phyloP scores from a whole-genome alignment of 2,113 vertebrate genomes.

The Riparia riparia region DNA sequence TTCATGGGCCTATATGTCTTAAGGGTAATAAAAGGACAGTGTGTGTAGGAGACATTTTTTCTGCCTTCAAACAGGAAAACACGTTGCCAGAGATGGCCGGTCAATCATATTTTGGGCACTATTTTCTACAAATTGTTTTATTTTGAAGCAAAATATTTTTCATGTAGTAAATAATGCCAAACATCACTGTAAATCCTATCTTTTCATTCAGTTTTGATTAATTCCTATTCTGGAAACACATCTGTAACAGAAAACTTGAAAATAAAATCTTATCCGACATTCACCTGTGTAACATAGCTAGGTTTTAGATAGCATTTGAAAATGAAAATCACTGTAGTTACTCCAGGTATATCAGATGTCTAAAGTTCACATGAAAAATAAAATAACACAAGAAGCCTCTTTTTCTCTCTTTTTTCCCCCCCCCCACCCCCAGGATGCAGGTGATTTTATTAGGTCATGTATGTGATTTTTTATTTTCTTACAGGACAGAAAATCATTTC shows the following conservation, averaged over 20 bases:
- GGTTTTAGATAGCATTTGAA: background rate
- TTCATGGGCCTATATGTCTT: background rate
- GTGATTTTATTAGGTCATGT: slow-evolving; percentile 34
- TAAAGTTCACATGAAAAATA: slow-evolving; percentile 39
- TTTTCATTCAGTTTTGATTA: background rate
- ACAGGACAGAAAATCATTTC: slow-evolving; percentile 22
- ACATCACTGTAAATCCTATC: background rate
- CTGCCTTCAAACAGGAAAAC: background rate
- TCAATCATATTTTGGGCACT: background rate
- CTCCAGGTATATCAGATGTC: background rate
- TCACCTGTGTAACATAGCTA: background rate
- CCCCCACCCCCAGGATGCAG: background rate
- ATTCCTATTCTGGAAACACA: background rate
- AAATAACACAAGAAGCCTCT: background rate
- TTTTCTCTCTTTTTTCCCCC: background rate
- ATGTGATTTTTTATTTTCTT: background rate
- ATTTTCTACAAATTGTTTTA: background rate
- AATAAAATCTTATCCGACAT: background rate
- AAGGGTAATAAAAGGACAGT: background rate
- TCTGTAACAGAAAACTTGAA: background rate
- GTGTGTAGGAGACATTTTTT: background rate
- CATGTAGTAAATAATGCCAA: background rate
- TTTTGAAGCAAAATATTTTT: background rate
- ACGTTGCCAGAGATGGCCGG: background rate
- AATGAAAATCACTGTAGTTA: slow-evolving; percentile 24